Evolutionary conservation across 2,113 vertebrate genomes (phyloP).

Genomic region (Pterocles gutturalis): DNA sequence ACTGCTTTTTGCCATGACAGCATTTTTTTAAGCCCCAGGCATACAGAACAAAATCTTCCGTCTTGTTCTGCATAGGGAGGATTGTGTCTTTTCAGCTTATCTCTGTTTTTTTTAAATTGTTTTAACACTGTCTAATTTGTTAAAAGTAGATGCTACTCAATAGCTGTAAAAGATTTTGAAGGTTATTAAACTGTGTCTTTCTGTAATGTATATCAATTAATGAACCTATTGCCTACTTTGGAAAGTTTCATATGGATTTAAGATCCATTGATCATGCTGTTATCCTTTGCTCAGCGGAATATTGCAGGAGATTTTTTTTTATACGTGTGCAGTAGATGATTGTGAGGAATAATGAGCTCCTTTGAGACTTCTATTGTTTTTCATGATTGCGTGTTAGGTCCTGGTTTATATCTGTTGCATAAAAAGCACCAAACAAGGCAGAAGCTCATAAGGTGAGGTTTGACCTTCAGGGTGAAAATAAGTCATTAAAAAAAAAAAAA

Average conservation of each 20-base stretch:
- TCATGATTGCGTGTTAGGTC: neutral
- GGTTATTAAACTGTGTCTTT: neutral
- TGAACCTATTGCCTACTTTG: neutral
- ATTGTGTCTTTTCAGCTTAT: neutral
- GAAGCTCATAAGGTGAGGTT: neutral
- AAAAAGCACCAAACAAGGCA: neutral
- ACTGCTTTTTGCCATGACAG: neutral
- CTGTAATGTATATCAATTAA: neutral
- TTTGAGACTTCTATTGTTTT: neutral
- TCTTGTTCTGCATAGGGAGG: neutral
- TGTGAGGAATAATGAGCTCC: neutral
- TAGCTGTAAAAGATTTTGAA: neutral
- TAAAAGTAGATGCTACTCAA: neutral
- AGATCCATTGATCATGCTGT: neutral
- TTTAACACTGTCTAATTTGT: neutral
- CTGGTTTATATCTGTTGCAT: neutral
- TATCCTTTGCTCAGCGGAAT: neutral
- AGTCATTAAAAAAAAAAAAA: neutral
- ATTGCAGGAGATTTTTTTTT: neutral
- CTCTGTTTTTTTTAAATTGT: neutral
- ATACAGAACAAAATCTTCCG: neutral
- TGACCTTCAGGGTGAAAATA: neutral
- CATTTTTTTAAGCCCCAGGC: neutral
- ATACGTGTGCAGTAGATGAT: neutral
- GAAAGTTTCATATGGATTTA: neutral